phyloP scores from a whole-genome alignment of 2,113 vertebrate genomes.

The Heloderma charlesbogerti region DNA sequence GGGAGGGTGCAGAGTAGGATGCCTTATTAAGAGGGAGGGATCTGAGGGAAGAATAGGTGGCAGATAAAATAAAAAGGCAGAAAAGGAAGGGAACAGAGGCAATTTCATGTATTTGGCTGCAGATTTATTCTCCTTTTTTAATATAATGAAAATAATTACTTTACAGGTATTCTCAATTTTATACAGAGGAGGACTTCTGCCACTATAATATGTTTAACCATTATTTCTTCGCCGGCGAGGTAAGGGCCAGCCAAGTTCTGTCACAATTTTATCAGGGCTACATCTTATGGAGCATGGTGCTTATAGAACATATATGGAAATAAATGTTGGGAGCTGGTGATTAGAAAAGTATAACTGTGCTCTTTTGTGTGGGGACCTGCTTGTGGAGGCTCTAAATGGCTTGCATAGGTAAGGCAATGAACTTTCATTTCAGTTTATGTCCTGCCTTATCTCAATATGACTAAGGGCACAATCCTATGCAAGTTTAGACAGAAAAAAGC shows the following conservation, averaged over 20 bases:
- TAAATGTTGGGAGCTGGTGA: not conserved
- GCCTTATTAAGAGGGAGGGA: too few species aligned
- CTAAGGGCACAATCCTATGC: too few species aligned
- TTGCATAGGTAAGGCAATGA: too few species aligned
- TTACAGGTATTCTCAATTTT: constrained; percentile 95
- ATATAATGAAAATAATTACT: constrained; percentile 43
- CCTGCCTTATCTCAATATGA: not conserved
- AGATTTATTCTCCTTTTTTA: constrained; percentile 4
- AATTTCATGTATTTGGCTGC: not conserved
- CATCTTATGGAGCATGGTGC: not conserved
- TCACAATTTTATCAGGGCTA: not conserved
- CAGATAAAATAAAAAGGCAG: not conserved
- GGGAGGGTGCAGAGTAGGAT: not conserved
- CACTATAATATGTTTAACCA: constrained; percentile 99
- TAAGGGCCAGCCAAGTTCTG: constrained; percentile 69
- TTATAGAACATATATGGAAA: constrained; percentile 2
- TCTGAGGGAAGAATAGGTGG: not conserved
- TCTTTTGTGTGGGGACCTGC: not conserved
- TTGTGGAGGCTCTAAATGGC: not conserved
- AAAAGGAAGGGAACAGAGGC: not conserved
- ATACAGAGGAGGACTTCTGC: constrained; percentile 89
- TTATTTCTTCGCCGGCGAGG: constrained; percentile 94
- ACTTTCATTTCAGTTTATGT: not conserved
- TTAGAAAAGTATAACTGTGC: not conserved
- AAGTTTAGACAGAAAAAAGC: too few species aligned